Percentiles rank a stretch among this genome's conserved stretches.
phyloP scores from a whole-genome alignment of 2,797 vertebrate genomes.

The Heterohyrax brucei region DNA sequence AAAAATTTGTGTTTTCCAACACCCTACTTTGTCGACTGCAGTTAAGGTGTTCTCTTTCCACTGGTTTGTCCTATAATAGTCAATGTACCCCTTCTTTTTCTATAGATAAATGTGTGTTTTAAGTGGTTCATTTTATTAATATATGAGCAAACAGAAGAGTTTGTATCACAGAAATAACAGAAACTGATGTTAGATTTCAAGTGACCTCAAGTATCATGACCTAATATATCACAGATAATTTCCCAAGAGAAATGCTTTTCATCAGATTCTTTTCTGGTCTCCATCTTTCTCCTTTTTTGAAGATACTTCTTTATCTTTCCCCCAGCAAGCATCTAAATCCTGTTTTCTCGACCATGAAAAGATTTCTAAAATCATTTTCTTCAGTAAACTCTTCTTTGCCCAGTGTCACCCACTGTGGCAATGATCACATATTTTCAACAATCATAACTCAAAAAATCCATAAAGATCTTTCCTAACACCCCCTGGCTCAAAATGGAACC shows the following conservation, averaged over 20 bases:
- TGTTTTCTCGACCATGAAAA: background rate
- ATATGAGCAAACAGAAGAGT: background rate
- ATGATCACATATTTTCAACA: background rate
- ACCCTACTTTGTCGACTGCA: background rate
- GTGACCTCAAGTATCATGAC: background rate
- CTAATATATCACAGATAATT: background rate
- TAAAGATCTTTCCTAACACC: background rate
- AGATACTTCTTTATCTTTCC: background rate
- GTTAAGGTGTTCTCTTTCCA: background rate
- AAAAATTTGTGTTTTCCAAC: background rate
- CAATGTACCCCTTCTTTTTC: background rate
- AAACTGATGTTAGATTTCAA: constrained; percentile 6
- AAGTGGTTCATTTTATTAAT: background rate
- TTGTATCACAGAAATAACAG: background rate
- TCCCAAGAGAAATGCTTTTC: background rate
- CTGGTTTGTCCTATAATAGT: background rate
- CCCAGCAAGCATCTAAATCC: background rate
- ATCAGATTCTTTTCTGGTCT: background rate
- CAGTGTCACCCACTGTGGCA: background rate
- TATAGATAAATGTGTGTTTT: background rate
- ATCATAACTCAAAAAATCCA: background rate
- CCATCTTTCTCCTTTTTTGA: background rate
- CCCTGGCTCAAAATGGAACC: background rate
- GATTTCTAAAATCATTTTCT: background rate
- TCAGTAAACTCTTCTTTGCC: background rate